phyloP scores from a whole-genome alignment of 2,113 vertebrate species.

The Steatornis caripensis region DNA sequence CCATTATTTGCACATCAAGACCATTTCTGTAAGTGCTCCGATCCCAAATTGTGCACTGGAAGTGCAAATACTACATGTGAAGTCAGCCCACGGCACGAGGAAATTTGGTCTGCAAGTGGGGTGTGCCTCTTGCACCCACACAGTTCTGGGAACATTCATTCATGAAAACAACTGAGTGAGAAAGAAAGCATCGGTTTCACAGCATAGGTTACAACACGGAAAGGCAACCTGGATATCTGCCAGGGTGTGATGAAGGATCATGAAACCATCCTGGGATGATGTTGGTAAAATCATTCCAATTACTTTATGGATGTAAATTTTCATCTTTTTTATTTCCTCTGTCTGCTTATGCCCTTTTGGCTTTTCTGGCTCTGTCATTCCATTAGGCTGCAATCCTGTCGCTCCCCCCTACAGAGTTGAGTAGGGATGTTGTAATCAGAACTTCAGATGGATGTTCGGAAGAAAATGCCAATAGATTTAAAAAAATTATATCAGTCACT shows the following conservation, averaged over 20 bases:
- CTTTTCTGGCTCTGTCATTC: not conserved
- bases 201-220: not conserved
- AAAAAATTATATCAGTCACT: not conserved
- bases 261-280: not conserved
- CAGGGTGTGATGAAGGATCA: not conserved
- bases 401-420: not conserved
- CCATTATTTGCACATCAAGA: not conserved
- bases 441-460: conserved; percentile 9
- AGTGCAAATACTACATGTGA: not conserved
- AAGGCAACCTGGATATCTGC: not conserved
- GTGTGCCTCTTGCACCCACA: not conserved
- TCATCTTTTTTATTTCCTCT: not conserved
- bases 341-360: accelerated
- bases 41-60: not conserved
- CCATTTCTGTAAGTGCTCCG: accelerated
- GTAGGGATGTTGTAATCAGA: conserved; percentile 3
- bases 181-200: not conserved
- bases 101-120: not conserved
- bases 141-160: not conserved
- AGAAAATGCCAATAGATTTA: not conserved
- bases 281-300: not conserved
- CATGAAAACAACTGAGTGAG: not conserved
- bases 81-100: not conserved
- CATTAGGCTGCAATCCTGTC: not conserved
- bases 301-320: not conserved